Evolutionary conservation across 2,113 vertebrate species (phyloP).

Genomic region (Elephas maximus): DNA sequence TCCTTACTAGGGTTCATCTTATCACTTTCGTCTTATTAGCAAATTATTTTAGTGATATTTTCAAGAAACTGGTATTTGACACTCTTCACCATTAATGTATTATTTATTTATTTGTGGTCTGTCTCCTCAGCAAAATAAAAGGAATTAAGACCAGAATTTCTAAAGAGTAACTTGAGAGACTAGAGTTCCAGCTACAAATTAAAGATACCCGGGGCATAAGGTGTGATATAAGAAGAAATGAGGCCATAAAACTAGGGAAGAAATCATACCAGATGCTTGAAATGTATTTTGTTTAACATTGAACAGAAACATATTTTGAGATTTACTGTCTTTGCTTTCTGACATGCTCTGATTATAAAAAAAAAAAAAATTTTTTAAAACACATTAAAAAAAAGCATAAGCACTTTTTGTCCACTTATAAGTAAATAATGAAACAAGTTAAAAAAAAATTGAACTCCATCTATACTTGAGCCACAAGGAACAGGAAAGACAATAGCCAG

Average conservation of each 20-base stretch:
- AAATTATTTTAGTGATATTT: not conserved
- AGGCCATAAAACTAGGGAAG: not conserved
- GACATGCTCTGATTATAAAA: not conserved
- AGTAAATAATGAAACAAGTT: not conserved
- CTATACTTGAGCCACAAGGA: not conserved
- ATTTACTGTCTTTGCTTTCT: slow-evolving; percentile 4
- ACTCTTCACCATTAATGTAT: not conserved
- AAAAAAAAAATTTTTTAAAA: slow-evolving; percentile 16
- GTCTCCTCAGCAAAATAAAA: not conserved
- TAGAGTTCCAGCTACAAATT: not conserved
- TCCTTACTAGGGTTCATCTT: not conserved
- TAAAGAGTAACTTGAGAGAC: not conserved
- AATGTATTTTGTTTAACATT: not conserved
- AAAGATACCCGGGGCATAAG: not conserved
- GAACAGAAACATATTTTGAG: not conserved
- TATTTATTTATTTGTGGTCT: not conserved
- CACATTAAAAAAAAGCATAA: not conserved
- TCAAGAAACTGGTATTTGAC: not conserved
- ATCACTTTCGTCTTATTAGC: not conserved
- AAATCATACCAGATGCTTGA: not conserved
- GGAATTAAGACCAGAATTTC: not conserved
- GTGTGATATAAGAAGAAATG: not conserved
- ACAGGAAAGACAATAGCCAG: not conserved
- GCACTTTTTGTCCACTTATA: not conserved
- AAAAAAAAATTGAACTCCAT: not conserved